Evolutionary conservation across 2,888 invertebrate genomes (phyloP), one percentile per base, ranked within the genome.

Genomic region (Quadroppia sp.): DNA sequence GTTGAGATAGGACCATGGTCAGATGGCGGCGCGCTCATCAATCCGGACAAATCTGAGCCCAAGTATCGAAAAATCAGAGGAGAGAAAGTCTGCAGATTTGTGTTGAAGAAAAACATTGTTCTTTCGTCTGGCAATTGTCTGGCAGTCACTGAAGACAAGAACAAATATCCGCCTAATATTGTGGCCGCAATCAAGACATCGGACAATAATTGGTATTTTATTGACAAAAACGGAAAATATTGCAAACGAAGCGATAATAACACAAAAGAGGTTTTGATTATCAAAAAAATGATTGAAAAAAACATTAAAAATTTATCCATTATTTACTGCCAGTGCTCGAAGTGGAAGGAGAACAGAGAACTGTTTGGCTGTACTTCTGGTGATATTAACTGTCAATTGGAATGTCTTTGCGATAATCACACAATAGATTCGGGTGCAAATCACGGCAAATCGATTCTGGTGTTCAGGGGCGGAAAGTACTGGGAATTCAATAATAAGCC

Each of bases 401-500:
- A 45, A 15, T 1, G 45, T 0, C 42, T 69, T 3, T 69, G 69
- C 17, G 42, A 69, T 15, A 45, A 40, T 11, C 42, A 20, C 6
- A 25, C 15, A 11, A 45, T 69, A 4, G 25, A 32, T 7, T 32
- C 69, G 7, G 69, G 69, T 13, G 45, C 45, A 15, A 69, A 69
- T 42, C 4, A 45, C n/a, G 20, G 17, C 23, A 20, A 11, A 1
- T 9, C 28, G 20, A 45, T 69, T 15, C 20, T 36, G 3, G 28
- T 69, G 1, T 45, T 45, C 25, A 42, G 42, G 23, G 42, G 42
- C 4, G 69, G 42, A 7, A 69, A 69, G 36, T 69, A 42, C 42
- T 69, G 69, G 69, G 15, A 69, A 25, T 69, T 69, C 13, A 25
- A 69, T 69, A 36, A 36, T 28, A 42, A 69, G 23, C 28, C 25